A percentile compares a stretch with the other conserved stretches of the same genome.
Evolutionary conservation across 1,140 invertebrate species (phyloP).

Genomic region (Ips nitidus): DNA sequence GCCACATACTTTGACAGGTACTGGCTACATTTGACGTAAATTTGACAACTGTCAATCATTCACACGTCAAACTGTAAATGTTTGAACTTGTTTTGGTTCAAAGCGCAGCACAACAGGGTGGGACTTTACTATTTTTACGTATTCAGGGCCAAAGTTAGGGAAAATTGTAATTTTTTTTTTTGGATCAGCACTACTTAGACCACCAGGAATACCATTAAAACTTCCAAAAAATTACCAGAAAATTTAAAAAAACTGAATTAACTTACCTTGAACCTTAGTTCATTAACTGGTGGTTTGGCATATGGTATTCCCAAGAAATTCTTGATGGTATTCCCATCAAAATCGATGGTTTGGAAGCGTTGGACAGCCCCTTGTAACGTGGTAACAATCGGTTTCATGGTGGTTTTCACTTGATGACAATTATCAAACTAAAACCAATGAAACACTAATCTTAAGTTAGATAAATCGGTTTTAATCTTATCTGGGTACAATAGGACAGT

Average conservation of each 20-base stretch:
- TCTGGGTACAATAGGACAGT: neutral
- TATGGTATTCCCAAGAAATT: constrained; percentile 42
- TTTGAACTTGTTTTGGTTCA: neutral
- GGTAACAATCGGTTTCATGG: constrained; percentile 20
- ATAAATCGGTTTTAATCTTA: constrained; percentile 14
- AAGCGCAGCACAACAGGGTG: neutral
- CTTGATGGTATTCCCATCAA: constrained; percentile 26
- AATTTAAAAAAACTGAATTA: constrained; percentile 9
- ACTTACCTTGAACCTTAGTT: constrained; percentile 43
- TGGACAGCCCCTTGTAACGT: constrained; percentile 22
- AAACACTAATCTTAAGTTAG: constrained; percentile 1
- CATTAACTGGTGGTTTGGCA: constrained; percentile 41
- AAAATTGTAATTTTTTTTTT: neutral
- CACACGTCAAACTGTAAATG: neutral
- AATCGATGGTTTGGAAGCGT: constrained; percentile 17
- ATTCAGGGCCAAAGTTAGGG: neutral
- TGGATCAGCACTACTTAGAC: neutral
- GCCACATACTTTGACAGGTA: no score
- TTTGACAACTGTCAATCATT: no score
- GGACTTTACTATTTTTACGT: neutral
- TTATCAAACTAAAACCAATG: neutral
- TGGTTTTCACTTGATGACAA: neutral
- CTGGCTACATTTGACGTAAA: no score
- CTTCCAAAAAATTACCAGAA: neutral
- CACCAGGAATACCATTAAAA: neutral